Conservation (phyloP, 2,888 invertebrate genomes). For the Coenonympha glycerion region DNA sequence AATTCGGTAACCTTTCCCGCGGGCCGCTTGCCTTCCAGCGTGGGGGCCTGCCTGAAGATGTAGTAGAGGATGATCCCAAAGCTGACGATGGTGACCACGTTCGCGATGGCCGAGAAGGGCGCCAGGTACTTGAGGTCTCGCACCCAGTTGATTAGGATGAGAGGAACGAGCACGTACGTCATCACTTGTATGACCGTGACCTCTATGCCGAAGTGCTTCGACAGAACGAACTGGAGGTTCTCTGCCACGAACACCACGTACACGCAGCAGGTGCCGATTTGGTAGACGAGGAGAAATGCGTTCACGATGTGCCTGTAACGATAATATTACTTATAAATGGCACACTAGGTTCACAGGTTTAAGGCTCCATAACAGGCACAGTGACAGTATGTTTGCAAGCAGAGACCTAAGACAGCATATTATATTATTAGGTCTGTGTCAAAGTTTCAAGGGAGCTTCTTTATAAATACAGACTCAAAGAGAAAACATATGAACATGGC, state of each 20-base stretch:
- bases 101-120: conserved; percentile 92
- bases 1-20: conserved; percentile 81
- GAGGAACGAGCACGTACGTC: conserved; percentile 82
- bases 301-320: conserved; percentile 81
- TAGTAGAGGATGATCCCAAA: conserved; percentile 91
- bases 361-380: no score
- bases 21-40: conserved; percentile 77
- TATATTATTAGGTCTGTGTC: no score
- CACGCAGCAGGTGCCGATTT: conserved; percentile 96
- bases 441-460: no score
- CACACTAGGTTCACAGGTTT: no score
- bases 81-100: conserved; percentile 86
- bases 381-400: no score
- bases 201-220: conserved; percentile 65
- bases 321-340: no score
- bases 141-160: conserved; percentile 88
- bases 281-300: conserved; percentile 87
- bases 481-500: no score
- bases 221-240: conserved; percentile 83
- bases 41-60: conserved; percentile 83
- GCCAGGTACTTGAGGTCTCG: conserved; percentile 90
- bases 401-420: no score
- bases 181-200: conserved; percentile 80
- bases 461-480: no score
- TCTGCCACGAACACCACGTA: conserved; percentile 95